Evolutionary conservation across 2,888 invertebrate species (phyloP), one percentile per base, ranked within the genome.

Genomic region (Homarus gammarus): DNA sequence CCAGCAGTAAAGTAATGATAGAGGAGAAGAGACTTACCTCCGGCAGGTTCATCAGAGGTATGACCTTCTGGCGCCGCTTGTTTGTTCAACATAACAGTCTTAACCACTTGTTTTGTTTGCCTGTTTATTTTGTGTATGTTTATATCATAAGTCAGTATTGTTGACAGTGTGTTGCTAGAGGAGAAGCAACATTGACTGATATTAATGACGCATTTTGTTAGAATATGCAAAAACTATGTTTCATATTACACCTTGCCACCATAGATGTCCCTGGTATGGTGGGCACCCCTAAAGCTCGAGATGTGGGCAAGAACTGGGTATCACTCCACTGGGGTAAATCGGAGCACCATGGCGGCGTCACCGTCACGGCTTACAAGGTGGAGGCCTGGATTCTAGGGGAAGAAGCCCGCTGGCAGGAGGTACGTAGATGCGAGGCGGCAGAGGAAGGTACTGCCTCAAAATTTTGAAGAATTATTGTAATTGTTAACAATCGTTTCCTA

Each of bases 291-390:
- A 95, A 95, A 87, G 95, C 96, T 38, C 95, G 96, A n/a, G 97
- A 97, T 93, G 96, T 96, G n/a, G 97, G 97, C 73, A 96, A 95
- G 93, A 97, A 96, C 93, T 97, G 97, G 96, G 95, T 97, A 81
- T 96, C 97, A 1, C 94, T 98, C 89, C 95, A 96, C n/a, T 98
- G 98, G 98, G 95, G 96, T 51, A 97, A 97, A 93, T 96, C 97
- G 0, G 95, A 95, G 88, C 95, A 95, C 90, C 89, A 84, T 36
- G 96, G 96, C 79, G 95, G 96, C 0, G 96, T 96, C 2, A 97
- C 97, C 0, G 96, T 97, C 1, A 95, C 97, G 44, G 97, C 97
- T 0, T 98, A 97, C 94, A 96, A 96, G 93, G 95, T 98, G 5
- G 98, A 98, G 93, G 95, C 96, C 86, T 97, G 97, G 97, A 95